Evolutionary conservation across 64 coral and sea anemone genomes (phyloP).

Genomic region (Anthopleura sola): DNA sequence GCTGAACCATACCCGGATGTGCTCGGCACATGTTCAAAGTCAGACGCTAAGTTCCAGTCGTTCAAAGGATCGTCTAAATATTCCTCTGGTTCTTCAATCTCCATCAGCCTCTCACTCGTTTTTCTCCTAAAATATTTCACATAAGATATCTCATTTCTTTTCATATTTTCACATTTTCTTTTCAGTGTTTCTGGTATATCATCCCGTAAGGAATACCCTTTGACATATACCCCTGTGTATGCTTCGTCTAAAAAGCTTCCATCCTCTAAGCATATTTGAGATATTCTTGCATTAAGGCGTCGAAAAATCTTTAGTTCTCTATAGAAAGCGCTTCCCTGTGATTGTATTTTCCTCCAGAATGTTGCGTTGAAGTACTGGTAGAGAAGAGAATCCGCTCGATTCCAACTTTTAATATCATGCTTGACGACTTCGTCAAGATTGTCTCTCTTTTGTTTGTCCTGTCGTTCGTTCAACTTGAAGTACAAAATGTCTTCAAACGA

Average conservation of each 20-base stretch:
- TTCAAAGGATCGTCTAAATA: slow-evolving; percentile 85
- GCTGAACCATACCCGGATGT: slow-evolving; percentile 27
- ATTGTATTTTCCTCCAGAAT: slow-evolving; percentile 66
- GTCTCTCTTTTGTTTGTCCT: slow-evolving; percentile 61
- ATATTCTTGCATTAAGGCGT: slow-evolving; percentile 43
- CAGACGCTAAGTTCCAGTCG: slow-evolving; percentile 63
- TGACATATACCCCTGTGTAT: slow-evolving; percentile 81
- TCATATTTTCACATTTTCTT: slow-evolving; percentile 63
- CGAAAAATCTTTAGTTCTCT: slow-evolving; percentile 65
- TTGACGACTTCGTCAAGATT: slow-evolving; percentile 42
- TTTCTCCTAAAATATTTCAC: slow-evolving; percentile 77
- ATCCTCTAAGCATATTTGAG: slow-evolving; percentile 53
- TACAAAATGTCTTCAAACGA: slow-evolving; percentile 74
- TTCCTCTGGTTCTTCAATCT: slow-evolving; percentile 73
- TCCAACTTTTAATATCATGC: slow-evolving; percentile 82
- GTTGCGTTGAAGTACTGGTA: slow-evolving; percentile 80
- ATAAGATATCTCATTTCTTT: slow-evolving; percentile 84
- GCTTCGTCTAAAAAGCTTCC: slow-evolving; percentile 73
- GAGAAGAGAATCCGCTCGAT: slow-evolving; percentile 68
- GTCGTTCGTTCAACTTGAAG: slow-evolving; percentile 85
- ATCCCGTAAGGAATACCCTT: slow-evolving; percentile 65
- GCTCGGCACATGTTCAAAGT: slow-evolving; percentile 68
- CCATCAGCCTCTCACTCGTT: slow-evolving; percentile 8
- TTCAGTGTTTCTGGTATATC: slow-evolving; percentile 35
- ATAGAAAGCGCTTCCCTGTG: slow-evolving; percentile 60